Conservation (phyloP, 2,113 vertebrate species). For the Neolamprologus sp. region DNA sequence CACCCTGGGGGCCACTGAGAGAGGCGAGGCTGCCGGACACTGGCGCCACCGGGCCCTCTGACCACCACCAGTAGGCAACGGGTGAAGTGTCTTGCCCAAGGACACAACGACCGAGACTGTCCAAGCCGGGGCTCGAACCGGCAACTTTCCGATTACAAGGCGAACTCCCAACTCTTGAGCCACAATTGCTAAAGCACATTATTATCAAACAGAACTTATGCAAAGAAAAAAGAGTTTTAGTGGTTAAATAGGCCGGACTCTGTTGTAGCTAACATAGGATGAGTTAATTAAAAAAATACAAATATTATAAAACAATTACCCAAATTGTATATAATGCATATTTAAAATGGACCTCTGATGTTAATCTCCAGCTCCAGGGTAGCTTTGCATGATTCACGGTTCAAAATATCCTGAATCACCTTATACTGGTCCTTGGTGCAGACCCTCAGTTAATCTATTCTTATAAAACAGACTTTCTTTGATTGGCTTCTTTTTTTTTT, state of each 20-base stretch:
- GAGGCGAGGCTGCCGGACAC: neutral
- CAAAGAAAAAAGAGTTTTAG: neutral
- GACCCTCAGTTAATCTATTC: neutral
- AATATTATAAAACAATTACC: neutral
- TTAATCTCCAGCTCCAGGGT: neutral
- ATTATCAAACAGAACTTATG: neutral
- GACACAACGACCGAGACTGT: fast-evolving
- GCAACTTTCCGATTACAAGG: fast-evolving
- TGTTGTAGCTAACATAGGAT: neutral
- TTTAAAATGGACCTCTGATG: neutral
- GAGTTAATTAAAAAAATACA: neutral
- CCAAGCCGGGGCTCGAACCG: fast-evolving
- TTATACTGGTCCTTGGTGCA: neutral
- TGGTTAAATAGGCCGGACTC: neutral
- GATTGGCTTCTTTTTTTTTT: neutral
- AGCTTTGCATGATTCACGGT: neutral
- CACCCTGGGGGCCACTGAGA: fast-evolving
- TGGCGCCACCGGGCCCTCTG: neutral
- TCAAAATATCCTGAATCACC: neutral
- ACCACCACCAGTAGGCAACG: neutral
- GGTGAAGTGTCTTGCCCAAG: neutral
- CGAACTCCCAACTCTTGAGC: neutral
- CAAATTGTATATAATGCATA: neutral
- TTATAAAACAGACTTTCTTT: neutral
- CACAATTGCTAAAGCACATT: neutral